phyloP scores from a whole-genome alignment of 2,113 vertebrate genomes.

The Apteryx mantelli region DNA sequence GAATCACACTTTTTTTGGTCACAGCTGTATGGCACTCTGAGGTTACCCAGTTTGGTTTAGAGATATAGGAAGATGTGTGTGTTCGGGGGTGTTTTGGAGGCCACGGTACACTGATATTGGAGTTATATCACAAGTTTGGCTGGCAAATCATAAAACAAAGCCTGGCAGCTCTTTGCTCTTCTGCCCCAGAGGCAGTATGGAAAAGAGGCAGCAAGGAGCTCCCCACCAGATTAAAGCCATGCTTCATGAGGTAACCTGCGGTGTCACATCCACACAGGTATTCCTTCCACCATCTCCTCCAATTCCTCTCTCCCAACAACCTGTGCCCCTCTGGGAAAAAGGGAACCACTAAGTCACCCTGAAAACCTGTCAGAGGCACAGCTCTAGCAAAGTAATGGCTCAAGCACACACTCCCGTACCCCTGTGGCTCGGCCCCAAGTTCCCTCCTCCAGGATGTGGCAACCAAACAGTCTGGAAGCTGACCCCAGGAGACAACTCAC shows the following conservation, averaged over 20 bases:
- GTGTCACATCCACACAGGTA: rapidly evolving
- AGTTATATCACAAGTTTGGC: not conserved
- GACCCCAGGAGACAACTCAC: not conserved
- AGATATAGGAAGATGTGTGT: not conserved
- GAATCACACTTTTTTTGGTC: not conserved
- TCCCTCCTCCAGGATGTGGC: not conserved
- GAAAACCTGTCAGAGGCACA: not conserved
- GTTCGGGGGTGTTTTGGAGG: not conserved
- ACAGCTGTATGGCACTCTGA: rapidly evolving
- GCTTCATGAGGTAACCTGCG: not conserved
- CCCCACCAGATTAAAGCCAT: not conserved
- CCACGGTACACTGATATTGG: not conserved
- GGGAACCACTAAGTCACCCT: not conserved
- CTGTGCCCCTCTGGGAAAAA: not conserved
- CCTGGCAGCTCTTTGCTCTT: not conserved
- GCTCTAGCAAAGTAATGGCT: not conserved
- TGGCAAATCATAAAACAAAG: not conserved
- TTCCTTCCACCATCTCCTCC: not conserved
- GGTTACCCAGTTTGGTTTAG: not conserved
- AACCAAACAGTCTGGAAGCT: not conserved
- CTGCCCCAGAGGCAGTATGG: not conserved
- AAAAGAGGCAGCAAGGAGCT: not conserved
- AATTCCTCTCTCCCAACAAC: not conserved
- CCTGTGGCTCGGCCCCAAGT: rapidly evolving
- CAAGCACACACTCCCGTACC: not conserved